Evolutionary conservation across 2,797 vertebrate species (phyloP).

Genomic region (Dendrocincla fuliginosa): DNA sequence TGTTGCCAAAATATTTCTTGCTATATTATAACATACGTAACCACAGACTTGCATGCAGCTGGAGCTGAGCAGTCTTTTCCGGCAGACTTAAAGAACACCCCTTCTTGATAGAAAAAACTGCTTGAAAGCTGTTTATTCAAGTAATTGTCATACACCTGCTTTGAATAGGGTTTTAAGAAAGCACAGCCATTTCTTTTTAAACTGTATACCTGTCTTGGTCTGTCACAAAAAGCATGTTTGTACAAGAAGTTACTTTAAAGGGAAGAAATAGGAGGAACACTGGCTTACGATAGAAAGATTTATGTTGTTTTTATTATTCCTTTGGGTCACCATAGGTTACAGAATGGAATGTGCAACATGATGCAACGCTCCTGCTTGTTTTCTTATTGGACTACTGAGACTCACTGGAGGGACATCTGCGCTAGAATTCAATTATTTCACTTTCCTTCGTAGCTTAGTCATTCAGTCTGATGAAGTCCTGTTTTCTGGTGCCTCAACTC

Average conservation of each 20-base stretch:
- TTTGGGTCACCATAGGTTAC: background rate
- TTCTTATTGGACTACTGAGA: background rate
- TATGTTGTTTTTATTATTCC: background rate
- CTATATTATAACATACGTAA: background rate
- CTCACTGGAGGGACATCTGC: background rate
- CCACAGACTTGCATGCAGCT: background rate
- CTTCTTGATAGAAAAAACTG: background rate
- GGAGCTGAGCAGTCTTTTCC: background rate
- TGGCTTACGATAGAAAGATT: background rate
- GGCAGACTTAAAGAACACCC: background rate
- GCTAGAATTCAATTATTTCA: background rate
- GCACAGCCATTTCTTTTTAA: background rate
- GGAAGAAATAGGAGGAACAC: background rate
- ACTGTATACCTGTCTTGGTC: background rate
- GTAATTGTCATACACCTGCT: background rate
- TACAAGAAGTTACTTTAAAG: background rate
- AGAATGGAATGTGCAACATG: background rate
- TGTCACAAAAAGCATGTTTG: background rate
- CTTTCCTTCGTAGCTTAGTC: background rate
- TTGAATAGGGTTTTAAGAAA: background rate
- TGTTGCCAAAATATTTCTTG: background rate
- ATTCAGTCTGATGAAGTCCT: background rate
- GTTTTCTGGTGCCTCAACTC: background rate
- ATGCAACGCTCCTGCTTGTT: background rate
- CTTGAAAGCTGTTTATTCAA: background rate